Conservation (phyloP, 2,797 vertebrate species). For the Halcyon smyrnensis region DNA sequence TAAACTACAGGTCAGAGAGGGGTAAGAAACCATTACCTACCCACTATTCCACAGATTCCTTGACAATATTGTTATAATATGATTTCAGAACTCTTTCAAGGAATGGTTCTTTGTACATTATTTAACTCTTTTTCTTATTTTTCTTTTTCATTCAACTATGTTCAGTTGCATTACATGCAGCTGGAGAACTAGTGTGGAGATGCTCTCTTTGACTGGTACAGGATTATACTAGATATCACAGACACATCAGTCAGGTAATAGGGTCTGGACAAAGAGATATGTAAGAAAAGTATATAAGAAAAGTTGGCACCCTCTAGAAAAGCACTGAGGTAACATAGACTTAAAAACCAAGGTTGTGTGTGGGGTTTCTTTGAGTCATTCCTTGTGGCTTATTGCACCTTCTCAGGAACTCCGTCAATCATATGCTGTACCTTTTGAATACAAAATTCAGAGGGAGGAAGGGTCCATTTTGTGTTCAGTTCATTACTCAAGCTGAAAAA, state of each 20-base stretch:
- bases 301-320: not conserved
- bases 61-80: not conserved
- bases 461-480: not conserved
- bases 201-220: not conserved
- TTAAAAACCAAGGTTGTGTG: not conserved
- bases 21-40: not conserved
- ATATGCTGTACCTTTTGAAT: not conserved
- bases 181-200: not conserved
- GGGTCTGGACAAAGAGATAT: not conserved
- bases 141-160: not conserved
- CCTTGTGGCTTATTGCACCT: not conserved
- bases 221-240: not conserved
- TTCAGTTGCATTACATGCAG: not conserved
- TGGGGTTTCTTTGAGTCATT: not conserved
- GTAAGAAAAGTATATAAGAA: not conserved
- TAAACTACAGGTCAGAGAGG: not conserved
- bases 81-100: conserved; percentile 13
- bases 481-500: not conserved
- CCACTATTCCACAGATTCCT: not conserved
- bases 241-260: not conserved
- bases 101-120: not conserved
- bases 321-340: not conserved
- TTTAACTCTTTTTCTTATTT: not conserved
- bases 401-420: not conserved
- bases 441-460: not conserved